Conservation (phyloP, 1,140 invertebrate genomes). For the Nasonia vitripennis region DNA sequence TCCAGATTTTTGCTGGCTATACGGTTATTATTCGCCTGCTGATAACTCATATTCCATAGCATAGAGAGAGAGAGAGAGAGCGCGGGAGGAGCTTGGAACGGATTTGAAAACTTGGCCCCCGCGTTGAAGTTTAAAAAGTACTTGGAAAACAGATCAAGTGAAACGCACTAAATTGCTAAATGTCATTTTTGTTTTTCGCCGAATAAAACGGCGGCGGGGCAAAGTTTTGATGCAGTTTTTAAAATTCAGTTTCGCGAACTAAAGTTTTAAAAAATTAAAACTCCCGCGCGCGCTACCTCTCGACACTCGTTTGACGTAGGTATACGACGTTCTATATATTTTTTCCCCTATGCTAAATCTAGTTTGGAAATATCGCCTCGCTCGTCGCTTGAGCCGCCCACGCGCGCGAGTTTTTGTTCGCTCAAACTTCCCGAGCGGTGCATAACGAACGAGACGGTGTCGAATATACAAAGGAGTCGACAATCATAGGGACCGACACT, state of each 20-base stretch:
- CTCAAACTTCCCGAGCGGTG: too few relatives aligned
- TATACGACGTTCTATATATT: not conserved
- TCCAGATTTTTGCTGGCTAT: too few relatives aligned
- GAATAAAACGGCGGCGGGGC: not conserved
- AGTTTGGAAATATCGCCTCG: too few relatives aligned
- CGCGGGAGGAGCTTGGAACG: not conserved
- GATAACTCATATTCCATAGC: too few relatives aligned
- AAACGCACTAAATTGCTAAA: not conserved
- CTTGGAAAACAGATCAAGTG: not conserved
- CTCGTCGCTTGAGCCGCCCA: too few relatives aligned
- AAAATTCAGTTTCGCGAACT: not conserved
- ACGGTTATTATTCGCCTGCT: too few relatives aligned
- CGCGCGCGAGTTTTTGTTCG: too few relatives aligned
- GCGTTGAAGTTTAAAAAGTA: not conserved
- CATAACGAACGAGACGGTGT: not conserved
- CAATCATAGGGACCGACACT: not conserved
- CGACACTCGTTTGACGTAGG: too few relatives aligned
- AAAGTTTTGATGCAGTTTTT: not conserved
- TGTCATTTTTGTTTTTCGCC: not conserved
- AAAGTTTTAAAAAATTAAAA: constrained; percentile 2
- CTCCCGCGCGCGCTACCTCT: not conserved
- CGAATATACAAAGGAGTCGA: not conserved
- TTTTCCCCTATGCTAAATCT: too few relatives aligned
- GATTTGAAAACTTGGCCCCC: not conserved
- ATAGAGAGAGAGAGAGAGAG: too few relatives aligned